Conservation (phyloP, 1,140 invertebrate species). For the Scaptomyza montana region DNA sequence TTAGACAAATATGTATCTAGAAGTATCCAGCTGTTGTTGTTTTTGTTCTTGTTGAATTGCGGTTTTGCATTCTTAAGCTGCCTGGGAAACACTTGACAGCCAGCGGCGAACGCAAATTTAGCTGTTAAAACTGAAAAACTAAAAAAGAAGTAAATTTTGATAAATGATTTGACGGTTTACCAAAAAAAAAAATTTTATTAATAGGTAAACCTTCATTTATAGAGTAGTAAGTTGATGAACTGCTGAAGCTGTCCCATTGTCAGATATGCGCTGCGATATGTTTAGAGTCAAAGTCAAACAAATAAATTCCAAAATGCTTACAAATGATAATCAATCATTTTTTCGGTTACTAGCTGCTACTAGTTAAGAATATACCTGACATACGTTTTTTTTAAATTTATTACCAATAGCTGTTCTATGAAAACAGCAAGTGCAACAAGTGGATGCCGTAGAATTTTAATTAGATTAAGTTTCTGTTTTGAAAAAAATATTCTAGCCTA, state of each 20-base stretch:
- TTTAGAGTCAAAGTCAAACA: conserved; percentile 55
- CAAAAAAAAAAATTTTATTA: neutral
- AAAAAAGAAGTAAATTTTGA: conserved; percentile 47
- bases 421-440: conserved; percentile 4
- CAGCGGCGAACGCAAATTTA: conserved; percentile 60
- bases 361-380: neutral
- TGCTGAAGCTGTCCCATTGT: conserved; percentile 50
- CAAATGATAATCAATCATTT: conserved; percentile 71
- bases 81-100: conserved; percentile 57
- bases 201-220: neutral
- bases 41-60: conserved; percentile 24
- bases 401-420: conserved; percentile 1
- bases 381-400: too few species aligned
- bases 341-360: conserved; percentile 8
- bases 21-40: conserved; percentile 19
- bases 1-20: conserved; percentile 55
- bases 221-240: conserved; percentile 37
- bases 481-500: neutral
- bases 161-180: conserved; percentile 59
- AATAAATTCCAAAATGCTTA: conserved; percentile 59
- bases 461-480: neutral
- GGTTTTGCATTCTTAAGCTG: conserved; percentile 63
- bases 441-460: conserved; percentile 14
- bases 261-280: conserved; percentile 13
- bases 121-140: conserved; percentile 53